phyloP scores from a whole-genome alignment of 2,797 vertebrate species.

The Eutrigla gurnardus region DNA sequence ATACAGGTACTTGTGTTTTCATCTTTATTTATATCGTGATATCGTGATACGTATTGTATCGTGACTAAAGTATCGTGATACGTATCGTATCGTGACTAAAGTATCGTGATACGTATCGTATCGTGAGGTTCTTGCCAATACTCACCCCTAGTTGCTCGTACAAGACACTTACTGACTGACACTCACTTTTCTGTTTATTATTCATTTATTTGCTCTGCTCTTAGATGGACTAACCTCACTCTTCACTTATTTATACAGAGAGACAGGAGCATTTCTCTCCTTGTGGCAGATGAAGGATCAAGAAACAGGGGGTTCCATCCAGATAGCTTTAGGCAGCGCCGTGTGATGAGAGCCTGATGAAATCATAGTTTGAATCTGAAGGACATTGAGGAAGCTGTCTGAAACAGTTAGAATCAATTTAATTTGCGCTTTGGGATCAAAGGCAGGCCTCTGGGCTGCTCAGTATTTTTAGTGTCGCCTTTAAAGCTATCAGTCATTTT shows the following conservation, averaged over 20 bases:
- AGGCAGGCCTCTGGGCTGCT: conserved; percentile 75
- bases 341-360: conserved; percentile 75
- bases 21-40: too few relatives aligned
- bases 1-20: too few relatives aligned
- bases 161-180: conserved; percentile 29
- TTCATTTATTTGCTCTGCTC: conserved; percentile 69
- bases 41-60: too few relatives aligned
- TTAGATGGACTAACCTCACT: conserved; percentile 58
- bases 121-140: too few relatives aligned
- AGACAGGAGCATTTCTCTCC: conserved; percentile 51
- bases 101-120: too few relatives aligned
- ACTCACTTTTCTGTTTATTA: conserved; percentile 50
- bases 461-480: conserved; percentile 76
- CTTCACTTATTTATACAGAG: conserved; percentile 71
- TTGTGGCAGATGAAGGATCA: conserved; percentile 58
- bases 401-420: conserved; percentile 77
- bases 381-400: conserved; percentile 76
- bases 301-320: conserved; percentile 66
- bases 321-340: conserved; percentile 70
- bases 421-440: conserved; percentile 78
- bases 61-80: too few relatives aligned
- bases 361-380: conserved; percentile 78
- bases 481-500: conserved; percentile 79
- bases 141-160: neutral
- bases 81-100: too few relatives aligned